Conservation (phyloP, 2,888 invertebrate species). For the Hirudinaria manillensis region DNA sequence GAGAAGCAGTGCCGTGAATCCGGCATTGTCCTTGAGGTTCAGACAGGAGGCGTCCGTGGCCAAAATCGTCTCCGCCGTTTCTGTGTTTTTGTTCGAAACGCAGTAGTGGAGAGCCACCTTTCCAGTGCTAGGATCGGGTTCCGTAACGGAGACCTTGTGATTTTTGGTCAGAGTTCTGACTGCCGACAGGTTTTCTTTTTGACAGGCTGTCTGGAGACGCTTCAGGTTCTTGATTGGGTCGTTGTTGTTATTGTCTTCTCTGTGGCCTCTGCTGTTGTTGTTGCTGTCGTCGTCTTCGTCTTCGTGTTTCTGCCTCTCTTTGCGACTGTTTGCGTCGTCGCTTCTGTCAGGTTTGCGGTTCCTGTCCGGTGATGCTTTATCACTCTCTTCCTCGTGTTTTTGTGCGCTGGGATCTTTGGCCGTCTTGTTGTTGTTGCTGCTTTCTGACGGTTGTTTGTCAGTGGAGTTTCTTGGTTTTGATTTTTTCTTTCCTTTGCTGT, state of each 20-base stretch:
- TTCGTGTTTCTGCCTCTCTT: not conserved
- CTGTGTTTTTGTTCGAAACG: conserved; percentile 15
- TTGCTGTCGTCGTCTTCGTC: conserved; percentile 21
- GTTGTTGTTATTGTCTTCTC: not conserved
- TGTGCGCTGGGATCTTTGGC: too few species aligned
- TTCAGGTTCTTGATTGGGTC: conserved; percentile 15
- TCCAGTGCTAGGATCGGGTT: conserved; percentile 8
- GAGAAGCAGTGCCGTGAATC: conserved; percentile 73
- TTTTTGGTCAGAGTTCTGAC: conserved; percentile 14
- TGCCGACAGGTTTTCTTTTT: conserved; percentile 13
- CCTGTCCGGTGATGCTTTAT: too few species aligned
- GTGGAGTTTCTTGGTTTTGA: too few species aligned
- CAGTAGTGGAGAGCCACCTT: conserved; percentile 33
- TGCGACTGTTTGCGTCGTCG: not conserved
- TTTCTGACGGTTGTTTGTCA: too few species aligned
- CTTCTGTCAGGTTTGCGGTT: too few species aligned
- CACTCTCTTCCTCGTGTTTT: too few species aligned
- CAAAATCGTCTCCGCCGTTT: conserved; percentile 25
- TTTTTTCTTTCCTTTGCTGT: conserved; percentile 5
- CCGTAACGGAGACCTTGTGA: conserved; percentile 22
- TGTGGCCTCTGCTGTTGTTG: not conserved
- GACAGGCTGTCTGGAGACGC: conserved; percentile 21
- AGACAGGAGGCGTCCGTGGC: conserved; percentile 25
- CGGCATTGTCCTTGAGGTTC: conserved; percentile 27
- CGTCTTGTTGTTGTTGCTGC: too few species aligned